These are phyloP conservation scores for Telenomus remus DNA, from an alignment of 1,140 invertebrate species.

Conservation along the genomic window DNA sequence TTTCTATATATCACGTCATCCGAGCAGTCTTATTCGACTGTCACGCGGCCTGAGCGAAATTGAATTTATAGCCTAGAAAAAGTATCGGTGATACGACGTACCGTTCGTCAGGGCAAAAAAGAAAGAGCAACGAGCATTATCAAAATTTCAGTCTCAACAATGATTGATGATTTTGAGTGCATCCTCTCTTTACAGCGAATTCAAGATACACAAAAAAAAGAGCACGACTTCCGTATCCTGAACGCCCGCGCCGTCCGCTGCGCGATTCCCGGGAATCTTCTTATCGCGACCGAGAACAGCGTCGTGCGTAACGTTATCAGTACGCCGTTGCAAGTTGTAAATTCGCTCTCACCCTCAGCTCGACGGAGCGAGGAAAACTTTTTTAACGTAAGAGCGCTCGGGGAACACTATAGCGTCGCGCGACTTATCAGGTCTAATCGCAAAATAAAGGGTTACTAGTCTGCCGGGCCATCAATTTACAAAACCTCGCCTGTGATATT, in stretches of 20 bases:
- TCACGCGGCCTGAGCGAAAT: constrained; percentile 15
- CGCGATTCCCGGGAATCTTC: constrained; percentile 59
- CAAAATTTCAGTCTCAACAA: constrained; percentile 46
- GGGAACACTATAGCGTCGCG: constrained; percentile 55
- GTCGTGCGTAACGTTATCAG: constrained; percentile 57
- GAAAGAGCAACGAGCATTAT: constrained; percentile 1
- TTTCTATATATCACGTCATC: constrained; percentile 22
- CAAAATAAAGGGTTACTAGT: constrained; percentile 66
- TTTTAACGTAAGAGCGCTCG: constrained; percentile 56
- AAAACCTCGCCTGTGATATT: constrained; percentile 58
- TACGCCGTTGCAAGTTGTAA: constrained; percentile 55
- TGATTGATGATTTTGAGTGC: constrained; percentile 55
- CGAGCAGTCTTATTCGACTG: constrained; percentile 30
- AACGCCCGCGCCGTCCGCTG: constrained; percentile 61
- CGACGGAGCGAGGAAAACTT: constrained; percentile 52
- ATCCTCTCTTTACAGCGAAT: constrained; percentile 45
- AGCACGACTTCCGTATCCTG: constrained; percentile 61
- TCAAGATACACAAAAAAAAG: constrained; percentile 65
- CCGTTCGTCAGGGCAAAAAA: constrained; percentile 19
- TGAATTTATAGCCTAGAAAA: constrained; percentile 29
- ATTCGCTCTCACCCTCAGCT: constrained; percentile 58
- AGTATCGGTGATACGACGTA: constrained; percentile 21
- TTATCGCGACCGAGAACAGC: constrained; percentile 58
- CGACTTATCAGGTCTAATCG: constrained; percentile 65
- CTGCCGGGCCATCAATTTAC: constrained; percentile 58